Conservation (phyloP, 2,888 invertebrate species). For the Neoscelio sp. region DNA sequence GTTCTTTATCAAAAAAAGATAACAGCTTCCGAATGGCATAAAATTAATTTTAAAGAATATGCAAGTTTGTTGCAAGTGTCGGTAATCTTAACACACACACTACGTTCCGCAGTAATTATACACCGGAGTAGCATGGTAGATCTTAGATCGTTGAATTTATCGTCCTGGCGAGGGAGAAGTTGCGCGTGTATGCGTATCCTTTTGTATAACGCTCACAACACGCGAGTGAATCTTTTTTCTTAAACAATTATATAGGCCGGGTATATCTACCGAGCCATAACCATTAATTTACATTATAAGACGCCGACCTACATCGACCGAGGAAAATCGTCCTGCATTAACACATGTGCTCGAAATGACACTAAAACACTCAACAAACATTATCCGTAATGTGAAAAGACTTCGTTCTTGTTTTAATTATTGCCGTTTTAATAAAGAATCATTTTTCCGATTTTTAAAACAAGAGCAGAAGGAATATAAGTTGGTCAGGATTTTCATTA, state of each 20-base stretch:
- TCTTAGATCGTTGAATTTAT: constrained; percentile 54
- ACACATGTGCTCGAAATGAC: constrained; percentile 8
- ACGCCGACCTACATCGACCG: constrained; percentile 19
- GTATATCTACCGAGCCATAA: constrained; percentile 25
- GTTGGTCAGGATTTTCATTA: no score
- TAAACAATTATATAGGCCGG: constrained; percentile 38
- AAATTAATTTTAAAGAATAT: constrained; percentile 43
- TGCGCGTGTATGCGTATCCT: constrained; percentile 33
- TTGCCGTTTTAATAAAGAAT: no score
- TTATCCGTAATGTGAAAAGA: no score
- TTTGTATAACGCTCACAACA: constrained; percentile 17
- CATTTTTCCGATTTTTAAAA: no score
- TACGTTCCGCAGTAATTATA: constrained; percentile 44
- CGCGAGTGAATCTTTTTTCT: constrained; percentile 56
- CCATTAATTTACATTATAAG: constrained; percentile 50
- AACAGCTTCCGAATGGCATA: neutral
- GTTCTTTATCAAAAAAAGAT: constrained; percentile 23
- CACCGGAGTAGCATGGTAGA: constrained; percentile 27
- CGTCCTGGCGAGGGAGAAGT: constrained; percentile 28
- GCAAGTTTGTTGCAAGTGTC: constrained; percentile 34
- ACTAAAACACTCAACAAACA: constrained; percentile 10
- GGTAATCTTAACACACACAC: constrained; percentile 36
- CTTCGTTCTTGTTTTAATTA: no score
- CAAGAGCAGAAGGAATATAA: neutral
- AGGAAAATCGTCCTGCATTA: constrained; percentile 11